These are phyloP conservation scores for Lucifuga dentata DNA, from an alignment of 2,113 vertebrate genomes.

Conservation along the genomic window DNA sequence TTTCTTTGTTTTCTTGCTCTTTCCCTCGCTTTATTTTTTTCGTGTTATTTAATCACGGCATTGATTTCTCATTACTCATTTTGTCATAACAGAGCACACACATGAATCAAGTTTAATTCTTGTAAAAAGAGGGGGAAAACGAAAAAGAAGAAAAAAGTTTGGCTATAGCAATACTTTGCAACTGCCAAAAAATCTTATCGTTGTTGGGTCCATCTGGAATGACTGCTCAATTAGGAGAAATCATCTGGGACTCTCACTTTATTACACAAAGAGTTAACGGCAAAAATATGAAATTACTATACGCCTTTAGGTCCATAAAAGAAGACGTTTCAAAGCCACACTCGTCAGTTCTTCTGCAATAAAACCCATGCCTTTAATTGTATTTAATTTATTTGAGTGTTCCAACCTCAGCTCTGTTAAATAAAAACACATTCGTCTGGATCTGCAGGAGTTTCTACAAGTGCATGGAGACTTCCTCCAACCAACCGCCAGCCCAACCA, in stretches of 20 bases:
- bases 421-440: conserved; percentile 75
- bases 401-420: conserved; percentile 77
- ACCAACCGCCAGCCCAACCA: conserved; percentile 29
- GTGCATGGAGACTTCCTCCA: conserved; percentile 51
- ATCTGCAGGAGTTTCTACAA: conserved; percentile 71
- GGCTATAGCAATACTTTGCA: background rate
- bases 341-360: conserved; percentile 56
- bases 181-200: conserved; percentile 29
- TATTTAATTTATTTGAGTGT: conserved; percentile 82
- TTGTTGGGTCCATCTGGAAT: conserved; percentile 31
- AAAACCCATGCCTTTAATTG: conserved; percentile 76
- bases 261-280: conserved; percentile 57
- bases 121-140: conserved; percentile 14
- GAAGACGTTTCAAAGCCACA: conserved; percentile 64
- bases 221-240: conserved; percentile 48
- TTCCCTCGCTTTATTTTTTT: conserved; percentile 4
- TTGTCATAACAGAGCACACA: conserved; percentile 29
- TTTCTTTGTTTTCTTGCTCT: conserved; percentile 2
- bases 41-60: conserved; percentile 28
- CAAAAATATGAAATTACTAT: conserved; percentile 57
- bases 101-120: conserved; percentile 40
- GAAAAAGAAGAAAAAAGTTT: conserved; percentile 10
- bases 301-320: conserved; percentile 54
- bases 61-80: conserved; percentile 44
- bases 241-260: conserved; percentile 37